Evolutionary conservation across 2,113 vertebrate genomes (phyloP).

Genomic region (Siniperca chuatsi): DNA sequence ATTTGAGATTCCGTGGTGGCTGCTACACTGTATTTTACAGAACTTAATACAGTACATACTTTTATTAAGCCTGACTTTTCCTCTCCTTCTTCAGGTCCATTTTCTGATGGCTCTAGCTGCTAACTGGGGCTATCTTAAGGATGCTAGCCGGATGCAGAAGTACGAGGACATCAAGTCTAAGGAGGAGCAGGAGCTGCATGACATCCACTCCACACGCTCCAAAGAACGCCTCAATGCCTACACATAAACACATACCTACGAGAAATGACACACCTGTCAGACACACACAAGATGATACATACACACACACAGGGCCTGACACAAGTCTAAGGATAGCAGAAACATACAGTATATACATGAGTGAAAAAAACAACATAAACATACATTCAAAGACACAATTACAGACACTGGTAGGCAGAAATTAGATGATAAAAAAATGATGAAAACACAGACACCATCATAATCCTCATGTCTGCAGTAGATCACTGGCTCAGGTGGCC

Average conservation of each 20-base stretch:
- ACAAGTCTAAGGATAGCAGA: constrained; percentile 4
- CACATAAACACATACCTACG: constrained; percentile 96
- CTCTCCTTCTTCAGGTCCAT: constrained; percentile 88
- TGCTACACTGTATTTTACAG: too few relatives aligned
- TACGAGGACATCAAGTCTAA: constrained; percentile 99
- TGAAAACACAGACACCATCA: constrained; percentile 28
- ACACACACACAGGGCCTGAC: constrained; percentile 45
- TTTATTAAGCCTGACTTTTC: neutral
- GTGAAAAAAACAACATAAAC: constrained; percentile 8
- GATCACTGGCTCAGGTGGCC: constrained; percentile 28
- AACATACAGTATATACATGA: constrained; percentile 12
- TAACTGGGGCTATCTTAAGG: constrained; percentile 99
- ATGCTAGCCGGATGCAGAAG: constrained; percentile 98
- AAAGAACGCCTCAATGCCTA: constrained; percentile 99
- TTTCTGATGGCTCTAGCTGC: constrained; percentile 98
- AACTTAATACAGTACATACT: too few relatives aligned
- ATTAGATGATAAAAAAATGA: constrained; percentile 1
- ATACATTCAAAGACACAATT: constrained; percentile 13
- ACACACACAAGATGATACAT: constrained; percentile 79
- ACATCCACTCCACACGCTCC: constrained; percentile 99
- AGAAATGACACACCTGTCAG: constrained; percentile 77
- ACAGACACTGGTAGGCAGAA: constrained; percentile 22
- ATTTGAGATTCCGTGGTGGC: too few relatives aligned
- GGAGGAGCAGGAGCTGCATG: constrained; percentile 99
- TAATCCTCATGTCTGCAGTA: constrained; percentile 40